These are phyloP conservation scores for Colaptes auratus DNA, from an alignment of 2,113 vertebrate genomes.

Conservation along the genomic window DNA sequence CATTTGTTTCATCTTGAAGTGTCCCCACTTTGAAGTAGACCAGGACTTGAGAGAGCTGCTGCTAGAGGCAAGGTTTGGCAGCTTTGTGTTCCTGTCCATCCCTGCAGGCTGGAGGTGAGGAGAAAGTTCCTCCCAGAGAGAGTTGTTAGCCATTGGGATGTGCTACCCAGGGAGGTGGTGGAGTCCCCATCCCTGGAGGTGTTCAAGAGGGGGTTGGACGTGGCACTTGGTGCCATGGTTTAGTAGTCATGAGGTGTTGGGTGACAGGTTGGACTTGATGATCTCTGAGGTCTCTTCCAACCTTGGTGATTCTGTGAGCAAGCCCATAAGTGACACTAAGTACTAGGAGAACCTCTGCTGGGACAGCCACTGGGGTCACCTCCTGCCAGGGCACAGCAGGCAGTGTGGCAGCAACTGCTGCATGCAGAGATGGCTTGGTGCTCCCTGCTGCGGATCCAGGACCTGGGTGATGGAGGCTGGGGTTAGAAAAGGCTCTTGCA, in stretches of 20 bases:
- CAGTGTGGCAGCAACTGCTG: neutral
- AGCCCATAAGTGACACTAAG: neutral
- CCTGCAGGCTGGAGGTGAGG: neutral
- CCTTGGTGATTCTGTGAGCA: neutral
- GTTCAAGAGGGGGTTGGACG: too few relatives aligned
- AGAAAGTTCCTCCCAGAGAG: too few relatives aligned
- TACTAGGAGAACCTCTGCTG: neutral
- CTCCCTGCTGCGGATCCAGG: neutral
- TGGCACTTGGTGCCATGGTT: too few relatives aligned
- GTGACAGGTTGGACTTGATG: too few relatives aligned
- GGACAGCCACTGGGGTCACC: neutral
- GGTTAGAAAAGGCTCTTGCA: rapidly evolving
- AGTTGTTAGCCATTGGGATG: too few relatives aligned
- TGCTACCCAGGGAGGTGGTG: too few relatives aligned
- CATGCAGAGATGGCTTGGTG: neutral
- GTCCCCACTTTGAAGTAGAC: neutral
- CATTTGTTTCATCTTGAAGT: neutral
- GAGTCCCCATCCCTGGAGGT: too few relatives aligned
- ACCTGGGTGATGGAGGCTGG: neutral
- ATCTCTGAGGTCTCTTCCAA: too few relatives aligned
- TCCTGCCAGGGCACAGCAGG: neutral
- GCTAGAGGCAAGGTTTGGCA: neutral
- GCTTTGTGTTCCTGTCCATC: neutral
- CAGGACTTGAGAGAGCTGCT: neutral
- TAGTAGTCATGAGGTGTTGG: too few relatives aligned